Evolutionary conservation across 2,888 invertebrate genomes (phyloP), one percentile per base, ranked within the genome.

Genomic region (Monoplex corrugatus): DNA sequence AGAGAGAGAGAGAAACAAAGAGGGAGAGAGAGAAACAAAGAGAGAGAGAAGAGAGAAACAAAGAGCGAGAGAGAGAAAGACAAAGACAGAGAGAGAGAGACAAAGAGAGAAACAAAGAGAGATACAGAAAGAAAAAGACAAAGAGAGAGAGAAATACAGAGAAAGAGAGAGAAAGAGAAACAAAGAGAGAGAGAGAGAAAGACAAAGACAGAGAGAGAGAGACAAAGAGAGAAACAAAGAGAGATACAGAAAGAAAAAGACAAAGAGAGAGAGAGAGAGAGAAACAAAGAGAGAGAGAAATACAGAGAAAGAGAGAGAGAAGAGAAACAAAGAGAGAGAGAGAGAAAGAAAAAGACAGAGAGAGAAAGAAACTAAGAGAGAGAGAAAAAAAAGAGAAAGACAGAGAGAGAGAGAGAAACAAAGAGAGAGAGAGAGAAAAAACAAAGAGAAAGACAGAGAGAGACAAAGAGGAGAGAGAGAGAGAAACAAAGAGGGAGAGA

Each of bases 221-320:
- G 32, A 13, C 10, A 13, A 6, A 2, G 5, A 43, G 80, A 43
- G 80, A 43, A 23, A 43, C 40, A 43, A 43, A 23, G 13, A 6
- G 40, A 43, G 80, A 23, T 40, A 43, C 19, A 43, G 43, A 40
- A 23, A 40, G 78, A 23, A 3, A 40, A 19, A 40, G 40, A 43
- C 40, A 43, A n/a, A 78, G 82, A 82, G 87, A 87, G 82, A 82
- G 57, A 63, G 35, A 87, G 38, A 82, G 82, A 82, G 82, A 82
- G 80, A 87, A 43, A 83, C 40, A 68, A 68, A 50, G 44, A 68
- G 44, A 83, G 72, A 68, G 43, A 88, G 72, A 68, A 23, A 68
- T 23, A 68, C 68, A 68, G 68, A 28, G 0, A 68, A n/a, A 68
- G 28, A 68, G 68, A 68, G 28, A 68, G 68, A 68, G 0, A 68